Conservation (phyloP, 2,113 vertebrate genomes). For the Pipra filicauda region DNA sequence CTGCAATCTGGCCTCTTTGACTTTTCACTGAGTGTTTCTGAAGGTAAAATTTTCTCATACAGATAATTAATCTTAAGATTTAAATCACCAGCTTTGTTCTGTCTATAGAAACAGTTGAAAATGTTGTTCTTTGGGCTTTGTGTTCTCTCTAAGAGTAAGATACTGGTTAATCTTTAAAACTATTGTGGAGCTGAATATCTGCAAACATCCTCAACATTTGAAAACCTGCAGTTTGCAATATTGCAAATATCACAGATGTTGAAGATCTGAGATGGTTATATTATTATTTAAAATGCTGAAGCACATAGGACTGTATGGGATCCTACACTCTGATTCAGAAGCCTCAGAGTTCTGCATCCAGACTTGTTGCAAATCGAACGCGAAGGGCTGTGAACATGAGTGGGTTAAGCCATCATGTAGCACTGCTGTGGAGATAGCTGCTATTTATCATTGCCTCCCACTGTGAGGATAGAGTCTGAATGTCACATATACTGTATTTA, state of each 20-base stretch:
- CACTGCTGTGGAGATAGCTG: slow-evolving; percentile 7
- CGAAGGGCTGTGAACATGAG: neutral
- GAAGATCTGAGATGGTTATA: neutral
- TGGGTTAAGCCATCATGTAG: slow-evolving; percentile 1
- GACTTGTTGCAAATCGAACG: slow-evolving; percentile 4
- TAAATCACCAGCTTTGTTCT: neutral
- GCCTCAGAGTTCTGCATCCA: neutral
- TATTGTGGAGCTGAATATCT: neutral
- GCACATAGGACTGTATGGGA: neutral
- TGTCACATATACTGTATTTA: slow-evolving; percentile 26
- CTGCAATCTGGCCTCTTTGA: neutral
- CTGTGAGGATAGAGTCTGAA: neutral
- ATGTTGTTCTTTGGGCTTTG: neutral
- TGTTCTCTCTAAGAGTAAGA: neutral
- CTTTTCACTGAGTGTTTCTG: neutral
- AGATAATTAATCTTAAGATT: neutral
- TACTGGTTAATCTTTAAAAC: neutral
- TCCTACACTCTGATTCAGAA: neutral
- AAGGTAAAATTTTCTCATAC: neutral
- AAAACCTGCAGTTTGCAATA: neutral
- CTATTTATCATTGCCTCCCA: slow-evolving; percentile 25
- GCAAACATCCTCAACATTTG: neutral
- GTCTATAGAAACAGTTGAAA: neutral
- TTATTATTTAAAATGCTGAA: neutral
- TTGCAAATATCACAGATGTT: neutral